Evolutionary conservation across 2,888 invertebrate species (phyloP).

Genomic region (Sericinus montela): DNA sequence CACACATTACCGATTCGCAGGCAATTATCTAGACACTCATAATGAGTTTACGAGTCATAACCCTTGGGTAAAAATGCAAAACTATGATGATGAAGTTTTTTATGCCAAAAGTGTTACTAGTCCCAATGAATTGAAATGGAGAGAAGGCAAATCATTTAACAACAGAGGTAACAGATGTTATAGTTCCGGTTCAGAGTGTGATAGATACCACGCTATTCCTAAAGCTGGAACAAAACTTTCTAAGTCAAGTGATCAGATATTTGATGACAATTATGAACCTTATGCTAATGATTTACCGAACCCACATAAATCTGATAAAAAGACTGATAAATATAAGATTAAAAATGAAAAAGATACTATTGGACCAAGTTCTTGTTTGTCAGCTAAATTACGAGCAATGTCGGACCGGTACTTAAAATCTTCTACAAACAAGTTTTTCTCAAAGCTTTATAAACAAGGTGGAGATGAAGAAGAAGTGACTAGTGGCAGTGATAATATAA

Average conservation of each 20-base stretch:
- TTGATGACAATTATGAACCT: slow-evolving; percentile 71
- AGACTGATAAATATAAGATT: slow-evolving; percentile 70
- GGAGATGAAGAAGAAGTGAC: slow-evolving; percentile 51
- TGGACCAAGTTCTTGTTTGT: slow-evolving; percentile 81
- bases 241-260: slow-evolving; percentile 77
- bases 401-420: slow-evolving; percentile 85
- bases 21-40: slow-evolving; percentile 55
- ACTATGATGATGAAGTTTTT: slow-evolving; percentile 73
- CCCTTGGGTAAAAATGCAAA: slow-evolving; percentile 71
- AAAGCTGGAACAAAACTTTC: slow-evolving; percentile 68
- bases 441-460: slow-evolving; percentile 81
- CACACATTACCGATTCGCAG: slow-evolving; percentile 52
- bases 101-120: slow-evolving; percentile 56
- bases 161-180: slow-evolving; percentile 68
- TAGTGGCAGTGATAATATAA: slow-evolving; percentile 45
- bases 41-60: slow-evolving; percentile 73
- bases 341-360: slow-evolving; percentile 70
- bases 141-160: slow-evolving; percentile 59
- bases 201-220: slow-evolving; percentile 65
- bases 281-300: slow-evolving; percentile 46
- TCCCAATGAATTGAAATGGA: slow-evolving; percentile 60
- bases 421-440: slow-evolving; percentile 83
- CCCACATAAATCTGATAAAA: slow-evolving; percentile 57
- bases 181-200: slow-evolving; percentile 74
- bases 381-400: slow-evolving; percentile 85